Conservation (phyloP, 2,797 vertebrate genomes). For the Neostethus bicornis region DNA sequence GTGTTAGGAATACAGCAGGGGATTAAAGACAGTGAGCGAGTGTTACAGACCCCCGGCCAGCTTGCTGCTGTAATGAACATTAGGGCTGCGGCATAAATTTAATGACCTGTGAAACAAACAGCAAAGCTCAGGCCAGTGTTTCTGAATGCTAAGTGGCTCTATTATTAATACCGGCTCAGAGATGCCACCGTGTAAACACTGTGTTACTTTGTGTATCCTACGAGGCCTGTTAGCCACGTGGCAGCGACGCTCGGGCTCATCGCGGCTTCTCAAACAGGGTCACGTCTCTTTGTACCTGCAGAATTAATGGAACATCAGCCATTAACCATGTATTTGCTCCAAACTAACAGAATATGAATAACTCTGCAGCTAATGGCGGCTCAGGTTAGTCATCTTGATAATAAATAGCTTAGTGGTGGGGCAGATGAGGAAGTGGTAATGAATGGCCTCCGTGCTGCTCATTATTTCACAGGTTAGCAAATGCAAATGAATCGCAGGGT, state of each 20-base stretch:
- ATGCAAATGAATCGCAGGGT: slow-evolving; percentile 20
- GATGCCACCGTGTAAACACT: slow-evolving; percentile 77
- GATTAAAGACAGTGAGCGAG: slow-evolving; percentile 74
- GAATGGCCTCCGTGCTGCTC: slow-evolving; percentile 30
- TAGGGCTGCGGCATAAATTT: slow-evolving; percentile 82
- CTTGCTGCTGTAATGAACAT: slow-evolving; percentile 81
- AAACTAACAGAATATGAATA: slow-evolving; percentile 61
- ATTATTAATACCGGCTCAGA: slow-evolving; percentile 76
- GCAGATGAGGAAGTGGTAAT: slow-evolving; percentile 55
- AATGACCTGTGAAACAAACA: slow-evolving; percentile 85
- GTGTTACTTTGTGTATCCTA: slow-evolving; percentile 48
- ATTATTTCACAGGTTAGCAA: slow-evolving; percentile 29
- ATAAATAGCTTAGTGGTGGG: slow-evolving; percentile 55
- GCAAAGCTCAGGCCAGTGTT: slow-evolving; percentile 68
- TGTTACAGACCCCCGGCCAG: slow-evolving; percentile 72
- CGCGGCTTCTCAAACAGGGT: slow-evolving; percentile 49
- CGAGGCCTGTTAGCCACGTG: slow-evolving; percentile 55
- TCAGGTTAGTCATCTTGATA: slow-evolving; percentile 58
- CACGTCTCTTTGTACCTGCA: slow-evolving; percentile 64
- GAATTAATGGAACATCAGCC: slow-evolving; percentile 60
- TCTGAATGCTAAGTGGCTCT: slow-evolving; percentile 80
- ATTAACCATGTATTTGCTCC: slow-evolving; percentile 44
- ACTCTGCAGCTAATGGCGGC: slow-evolving; percentile 43
- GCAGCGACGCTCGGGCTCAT: slow-evolving; percentile 18
- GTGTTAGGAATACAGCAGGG: slow-evolving; percentile 56